Percentiles rank a stretch among this genome's conserved stretches.
phyloP scores from a whole-genome alignment of 2,888 invertebrate species.

The Troides oblongomaculatus region DNA sequence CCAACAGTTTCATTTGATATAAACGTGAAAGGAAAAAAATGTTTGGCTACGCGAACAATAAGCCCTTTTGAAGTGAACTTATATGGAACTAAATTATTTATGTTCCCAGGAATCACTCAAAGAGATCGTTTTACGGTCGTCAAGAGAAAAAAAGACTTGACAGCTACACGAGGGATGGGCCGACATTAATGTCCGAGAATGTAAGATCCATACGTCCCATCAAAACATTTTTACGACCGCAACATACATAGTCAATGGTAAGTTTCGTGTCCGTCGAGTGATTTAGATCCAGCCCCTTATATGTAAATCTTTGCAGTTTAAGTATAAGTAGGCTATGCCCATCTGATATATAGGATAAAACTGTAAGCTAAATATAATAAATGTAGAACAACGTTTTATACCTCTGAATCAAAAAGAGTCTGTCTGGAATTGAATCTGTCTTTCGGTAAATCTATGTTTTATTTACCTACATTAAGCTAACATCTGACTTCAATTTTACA shows the following conservation, averaged over 20 bases:
- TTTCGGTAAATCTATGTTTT: no score
- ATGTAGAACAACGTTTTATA: no score
- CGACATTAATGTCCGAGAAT: constrained; percentile 63
- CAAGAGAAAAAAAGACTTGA: constrained; percentile 47
- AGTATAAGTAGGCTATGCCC: background rate
- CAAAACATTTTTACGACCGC: constrained; percentile 66
- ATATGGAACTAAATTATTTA: constrained; percentile 51
- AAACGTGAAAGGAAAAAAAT: constrained; percentile 42
- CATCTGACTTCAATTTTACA: no score
- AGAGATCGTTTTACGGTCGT: constrained; percentile 60
- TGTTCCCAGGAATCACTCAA: constrained; percentile 67
- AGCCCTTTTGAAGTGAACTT: constrained; percentile 62
- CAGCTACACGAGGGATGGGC: constrained; percentile 42
- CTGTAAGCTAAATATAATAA: no score
- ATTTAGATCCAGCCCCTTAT: constrained; percentile 60
- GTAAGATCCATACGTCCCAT: constrained; percentile 59
- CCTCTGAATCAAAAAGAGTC: no score
- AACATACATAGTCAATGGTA: constrained; percentile 58
- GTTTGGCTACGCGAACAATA: constrained; percentile 42
- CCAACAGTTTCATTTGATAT: constrained; percentile 33
- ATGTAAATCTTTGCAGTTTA: constrained; percentile 42
- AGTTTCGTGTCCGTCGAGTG: constrained; percentile 56
- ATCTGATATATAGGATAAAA: background rate
- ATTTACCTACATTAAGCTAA: no score
- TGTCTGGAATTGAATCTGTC: no score